Percentiles rank a stretch among this genome's conserved stretches.
phyloP scores from a whole-genome alignment of 2,888 invertebrate species.

The Pollenia griseotomentosa region DNA sequence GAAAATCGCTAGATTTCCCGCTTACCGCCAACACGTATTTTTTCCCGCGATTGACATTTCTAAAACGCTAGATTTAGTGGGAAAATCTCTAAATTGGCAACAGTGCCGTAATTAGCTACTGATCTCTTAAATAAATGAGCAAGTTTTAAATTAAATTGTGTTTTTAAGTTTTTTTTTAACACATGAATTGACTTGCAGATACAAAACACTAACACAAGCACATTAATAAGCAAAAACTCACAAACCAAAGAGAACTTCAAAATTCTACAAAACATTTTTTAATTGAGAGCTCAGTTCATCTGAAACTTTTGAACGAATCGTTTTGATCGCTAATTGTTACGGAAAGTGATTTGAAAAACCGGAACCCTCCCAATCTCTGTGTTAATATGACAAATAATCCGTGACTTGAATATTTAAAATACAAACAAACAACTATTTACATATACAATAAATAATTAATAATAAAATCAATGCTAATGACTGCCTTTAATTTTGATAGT shows the following conservation, averaged over 20 bases:
- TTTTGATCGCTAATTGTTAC: conserved; percentile 44
- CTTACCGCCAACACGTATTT: no score
- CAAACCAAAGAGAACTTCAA: conserved; percentile 23
- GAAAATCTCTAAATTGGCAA: no score
- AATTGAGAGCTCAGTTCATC: conserved; percentile 60
- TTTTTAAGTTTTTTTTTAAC: neutral
- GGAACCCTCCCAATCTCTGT: neutral
- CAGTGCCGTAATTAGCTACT: no score
- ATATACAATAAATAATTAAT: neutral
- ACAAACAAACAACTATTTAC: neutral
- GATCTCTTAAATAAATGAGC: conserved; percentile 11
- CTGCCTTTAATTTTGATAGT: neutral
- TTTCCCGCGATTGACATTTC: no score
- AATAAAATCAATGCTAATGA: neutral
- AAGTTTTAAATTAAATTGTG: neutral
- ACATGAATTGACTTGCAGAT: neutral
- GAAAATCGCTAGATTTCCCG: no score
- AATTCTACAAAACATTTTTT: conserved; percentile 5
- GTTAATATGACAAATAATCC: conserved; percentile 2
- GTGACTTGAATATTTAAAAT: neutral
- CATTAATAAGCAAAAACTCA: neutral
- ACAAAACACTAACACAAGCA: neutral
- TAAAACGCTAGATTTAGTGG: no score
- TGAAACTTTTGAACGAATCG: conserved; percentile 61
- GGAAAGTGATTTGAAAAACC: conserved; percentile 22